Conservation (phyloP, 2,113 vertebrate genomes). For the Oryzias javanicus region DNA sequence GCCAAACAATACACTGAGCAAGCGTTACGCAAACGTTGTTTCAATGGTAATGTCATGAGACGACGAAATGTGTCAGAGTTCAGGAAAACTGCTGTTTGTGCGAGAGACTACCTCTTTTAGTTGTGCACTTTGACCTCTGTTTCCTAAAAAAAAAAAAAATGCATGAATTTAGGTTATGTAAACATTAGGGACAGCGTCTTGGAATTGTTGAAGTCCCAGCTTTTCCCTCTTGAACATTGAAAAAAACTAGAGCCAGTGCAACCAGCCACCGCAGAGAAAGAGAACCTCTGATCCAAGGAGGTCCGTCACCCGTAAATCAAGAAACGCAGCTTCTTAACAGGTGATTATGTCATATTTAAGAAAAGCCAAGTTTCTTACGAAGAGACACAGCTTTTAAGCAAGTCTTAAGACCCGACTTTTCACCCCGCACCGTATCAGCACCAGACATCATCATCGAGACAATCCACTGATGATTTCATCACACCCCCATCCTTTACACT, state of each 20-base stretch:
- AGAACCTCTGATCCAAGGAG: no score
- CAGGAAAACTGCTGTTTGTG: neutral
- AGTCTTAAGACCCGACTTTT: slow-evolving; percentile 42
- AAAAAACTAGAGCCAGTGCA: no score
- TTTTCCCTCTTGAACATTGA: no score
- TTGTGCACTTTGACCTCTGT: no score
- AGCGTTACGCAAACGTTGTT: neutral
- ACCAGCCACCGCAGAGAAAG: no score
- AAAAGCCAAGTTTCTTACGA: slow-evolving; percentile 16
- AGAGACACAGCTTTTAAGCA: slow-evolving; percentile 24
- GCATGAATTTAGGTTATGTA: no score
- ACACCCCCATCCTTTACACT: slow-evolving; percentile 55
- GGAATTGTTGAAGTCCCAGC: no score
- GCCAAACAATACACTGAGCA: neutral
- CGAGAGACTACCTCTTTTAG: neutral
- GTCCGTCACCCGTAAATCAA: neutral
- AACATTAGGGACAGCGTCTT: no score
- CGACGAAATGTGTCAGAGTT: neutral
- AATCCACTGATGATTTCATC: slow-evolving; percentile 84
- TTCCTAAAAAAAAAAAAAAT: no score
- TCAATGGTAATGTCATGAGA: neutral
- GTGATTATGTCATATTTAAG: neutral
- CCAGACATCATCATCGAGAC: slow-evolving; percentile 75
- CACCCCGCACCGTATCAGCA: slow-evolving; percentile 55
- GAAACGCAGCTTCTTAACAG: neutral